Evolutionary conservation across 2,797 vertebrate genomes (phyloP), one percentile per base, ranked within the genome.

Genomic region (Notolepis coatsorum): DNA sequence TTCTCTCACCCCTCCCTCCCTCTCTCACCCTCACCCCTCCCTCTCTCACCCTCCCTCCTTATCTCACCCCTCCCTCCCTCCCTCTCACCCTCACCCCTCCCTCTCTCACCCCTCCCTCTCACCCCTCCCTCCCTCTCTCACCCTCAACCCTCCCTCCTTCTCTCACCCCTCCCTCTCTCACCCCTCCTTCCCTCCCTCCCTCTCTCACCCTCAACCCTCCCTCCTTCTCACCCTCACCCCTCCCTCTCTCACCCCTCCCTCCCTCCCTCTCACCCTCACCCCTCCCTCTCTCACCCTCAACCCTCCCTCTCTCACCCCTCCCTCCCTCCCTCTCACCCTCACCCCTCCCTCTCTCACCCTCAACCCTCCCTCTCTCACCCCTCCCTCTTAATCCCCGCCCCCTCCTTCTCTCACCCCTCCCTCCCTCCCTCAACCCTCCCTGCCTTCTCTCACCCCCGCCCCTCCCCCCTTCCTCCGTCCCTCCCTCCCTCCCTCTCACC

Each of bases 81-180:
- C 45, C 39, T 63, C 79, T 47, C 67, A 68, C 25, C 71, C 84
- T 77, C 62, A 72, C 72, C 80, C 77, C 56, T 53, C 66, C 77
- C 75, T 65, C 74, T 84, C 79, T 53, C 81, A 72, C 48, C 48
- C n/a, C 33, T 33, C 75, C 54, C 71, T 78, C 60, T 33, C 79
- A 72, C 76, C 80, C 63, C 68, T 48, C 79, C 58, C 60, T 1
- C 30, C 24, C 33, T 38, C 33, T 54, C 52, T 64, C 73, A 71
- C 74, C 33, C 49, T 68, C 59, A 51, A 47, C 65, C 57, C n/a
- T n/a, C 53, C 68, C 45, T 43, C 63, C 79, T 47, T 68, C 69
- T 28, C 84, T 77, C 62, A 72, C 72, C 80, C 77, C 56, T 53
- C 66, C 77, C 75, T 65, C 74, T 84, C 79, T 53, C 81, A 72